A percentile compares a stretch with the other conserved stretches of the same genome.
phyloP scores from a whole-genome alignment of 2,113 vertebrate genomes.

The Psammodynastes pulverulentus region DNA sequence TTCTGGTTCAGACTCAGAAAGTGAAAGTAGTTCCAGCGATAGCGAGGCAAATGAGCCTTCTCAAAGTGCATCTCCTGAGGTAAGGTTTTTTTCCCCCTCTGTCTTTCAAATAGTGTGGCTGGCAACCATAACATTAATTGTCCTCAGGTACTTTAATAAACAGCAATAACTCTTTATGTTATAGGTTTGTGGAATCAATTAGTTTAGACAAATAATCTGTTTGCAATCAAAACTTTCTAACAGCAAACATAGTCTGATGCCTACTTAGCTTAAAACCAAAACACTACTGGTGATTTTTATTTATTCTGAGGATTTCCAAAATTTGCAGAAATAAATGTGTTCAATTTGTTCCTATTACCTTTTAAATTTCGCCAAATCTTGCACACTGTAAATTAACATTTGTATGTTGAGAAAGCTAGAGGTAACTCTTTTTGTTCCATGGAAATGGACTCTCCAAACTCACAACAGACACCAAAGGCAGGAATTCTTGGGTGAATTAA shows the following conservation, averaged over 20 bases:
- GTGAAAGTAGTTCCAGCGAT: constrained; percentile 96
- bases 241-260: neutral
- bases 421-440: neutral
- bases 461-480: neutral
- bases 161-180: fast-evolving
- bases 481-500: neutral
- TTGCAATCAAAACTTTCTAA: neutral
- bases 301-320: neutral
- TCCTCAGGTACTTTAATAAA: neutral
- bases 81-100: constrained; percentile 56
- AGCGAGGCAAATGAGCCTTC: constrained; percentile 94
- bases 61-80: constrained; percentile 88
- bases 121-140: neutral
- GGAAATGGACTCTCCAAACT: neutral
- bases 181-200: neutral
- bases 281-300: neutral
- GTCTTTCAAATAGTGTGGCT: neutral
- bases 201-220: neutral
- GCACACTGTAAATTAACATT: neutral
- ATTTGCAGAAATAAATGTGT: neutral
- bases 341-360: neutral
- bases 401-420: neutral
- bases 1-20: constrained; percentile 96
- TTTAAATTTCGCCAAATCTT: neutral
- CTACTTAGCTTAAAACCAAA: neutral